Conservation (phyloP, 2,888 invertebrate genomes). For the Protonemura montana region DNA sequence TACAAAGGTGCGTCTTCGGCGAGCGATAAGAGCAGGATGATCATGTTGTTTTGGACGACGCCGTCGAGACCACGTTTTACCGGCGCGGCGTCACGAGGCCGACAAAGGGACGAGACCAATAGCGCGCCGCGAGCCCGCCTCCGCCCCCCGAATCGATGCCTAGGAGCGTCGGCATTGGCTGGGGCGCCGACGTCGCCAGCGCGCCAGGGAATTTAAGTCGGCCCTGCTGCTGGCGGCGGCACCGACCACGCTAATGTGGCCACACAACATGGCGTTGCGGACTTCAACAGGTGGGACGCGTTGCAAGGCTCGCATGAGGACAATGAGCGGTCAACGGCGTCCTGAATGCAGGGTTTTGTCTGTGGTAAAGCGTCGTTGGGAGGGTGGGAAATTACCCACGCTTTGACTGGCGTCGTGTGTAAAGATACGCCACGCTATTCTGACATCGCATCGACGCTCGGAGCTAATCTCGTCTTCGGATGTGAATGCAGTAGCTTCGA, state of each 20-base stretch:
- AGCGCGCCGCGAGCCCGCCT: slow-evolving; percentile 44
- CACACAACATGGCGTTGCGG: slow-evolving; percentile 21
- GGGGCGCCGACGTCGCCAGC: slow-evolving; percentile 1
- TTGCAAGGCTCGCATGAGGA: background rate
- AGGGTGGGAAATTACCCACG: background rate
- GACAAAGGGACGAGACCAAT: slow-evolving; percentile 48
- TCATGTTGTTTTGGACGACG: background rate
- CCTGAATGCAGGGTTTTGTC: no score
- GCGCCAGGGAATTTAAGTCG: slow-evolving; percentile 21
- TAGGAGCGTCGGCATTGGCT: slow-evolving; percentile 44
- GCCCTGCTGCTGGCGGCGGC: background rate
- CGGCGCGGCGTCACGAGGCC: slow-evolving; percentile 8
- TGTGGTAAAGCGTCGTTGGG: background rate
- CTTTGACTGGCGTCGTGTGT: background rate
- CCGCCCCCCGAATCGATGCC: slow-evolving; percentile 42
- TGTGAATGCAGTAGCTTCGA: no score
- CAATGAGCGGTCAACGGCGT: background rate
- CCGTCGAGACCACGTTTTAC: background rate
- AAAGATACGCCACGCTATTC: background rate
- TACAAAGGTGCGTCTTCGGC: background rate
- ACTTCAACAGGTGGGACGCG: slow-evolving; percentile 19
- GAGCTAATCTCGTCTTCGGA: no score
- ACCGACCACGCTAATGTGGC: background rate
- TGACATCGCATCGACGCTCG: no score
- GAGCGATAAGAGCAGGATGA: background rate